A percentile compares a stretch with the other conserved stretches of the same genome.
Conservation (phyloP, 1,140 invertebrate genomes). For the Drosophila dunni region DNA sequence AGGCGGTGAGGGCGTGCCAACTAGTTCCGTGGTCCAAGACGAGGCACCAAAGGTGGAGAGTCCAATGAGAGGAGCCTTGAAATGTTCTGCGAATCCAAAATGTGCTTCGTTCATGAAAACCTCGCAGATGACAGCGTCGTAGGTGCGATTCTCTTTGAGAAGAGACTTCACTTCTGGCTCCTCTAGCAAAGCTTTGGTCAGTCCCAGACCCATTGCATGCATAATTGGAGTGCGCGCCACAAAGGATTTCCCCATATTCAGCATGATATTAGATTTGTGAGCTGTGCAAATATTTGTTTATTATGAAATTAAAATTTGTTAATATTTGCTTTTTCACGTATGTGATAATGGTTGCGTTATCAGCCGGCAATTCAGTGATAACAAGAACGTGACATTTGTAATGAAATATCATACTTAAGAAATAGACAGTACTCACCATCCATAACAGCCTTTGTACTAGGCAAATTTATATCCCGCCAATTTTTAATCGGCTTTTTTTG, state of each 20-base stretch:
- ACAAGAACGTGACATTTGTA: conserved; percentile 43
- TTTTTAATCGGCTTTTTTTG: conserved; percentile 84
- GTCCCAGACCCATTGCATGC: conserved; percentile 44
- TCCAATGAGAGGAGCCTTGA: conserved; percentile 67
- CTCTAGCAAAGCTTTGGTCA: conserved; percentile 50
- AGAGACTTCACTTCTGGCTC: conserved; percentile 58
- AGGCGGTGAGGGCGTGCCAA: conserved; percentile 79
- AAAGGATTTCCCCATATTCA: conserved; percentile 16
- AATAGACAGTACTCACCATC: conserved; percentile 40
- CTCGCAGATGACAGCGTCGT: conserved; percentile 74
- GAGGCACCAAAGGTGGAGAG: conserved; percentile 70
- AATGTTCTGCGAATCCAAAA: conserved; percentile 70
- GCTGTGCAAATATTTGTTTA: conserved; percentile 21
- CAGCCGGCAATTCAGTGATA: conserved; percentile 28
- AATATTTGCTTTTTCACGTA: background rate
- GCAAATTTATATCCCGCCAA: conserved; percentile 81
- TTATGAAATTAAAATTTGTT: background rate
- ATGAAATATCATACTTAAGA: background rate
- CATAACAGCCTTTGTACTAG: conserved; percentile 43
- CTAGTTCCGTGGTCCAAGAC: conserved; percentile 68
- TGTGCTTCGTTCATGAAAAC: conserved; percentile 74
- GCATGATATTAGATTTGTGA: conserved; percentile 31
- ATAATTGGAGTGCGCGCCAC: conserved; percentile 27
- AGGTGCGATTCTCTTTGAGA: conserved; percentile 58
- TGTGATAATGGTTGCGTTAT: conserved; percentile 16